A percentile compares a stretch with the other conserved stretches of the same genome.
phyloP scores from a whole-genome alignment of 2,113 vertebrate genomes.

The Columba janthina region DNA sequence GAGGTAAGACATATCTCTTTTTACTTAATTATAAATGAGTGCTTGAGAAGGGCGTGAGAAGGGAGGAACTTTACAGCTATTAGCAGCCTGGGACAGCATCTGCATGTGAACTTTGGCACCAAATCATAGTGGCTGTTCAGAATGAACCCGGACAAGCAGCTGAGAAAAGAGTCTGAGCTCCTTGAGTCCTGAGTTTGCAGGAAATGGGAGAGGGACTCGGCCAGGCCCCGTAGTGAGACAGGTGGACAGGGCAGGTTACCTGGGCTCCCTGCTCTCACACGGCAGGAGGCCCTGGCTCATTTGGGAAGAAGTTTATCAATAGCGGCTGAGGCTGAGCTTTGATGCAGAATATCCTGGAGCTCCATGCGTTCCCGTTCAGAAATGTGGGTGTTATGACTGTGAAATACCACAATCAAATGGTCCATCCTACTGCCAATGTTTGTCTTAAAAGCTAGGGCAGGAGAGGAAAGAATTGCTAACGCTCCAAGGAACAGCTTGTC shows the following conservation, averaged over 20 bases:
- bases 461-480: slow-evolving; percentile 11
- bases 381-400: background rate
- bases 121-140: background rate
- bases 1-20: background rate
- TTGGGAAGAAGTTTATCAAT: background rate
- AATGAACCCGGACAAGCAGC: background rate
- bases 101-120: background rate
- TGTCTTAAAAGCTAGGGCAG: background rate
- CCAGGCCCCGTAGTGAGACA: accelerated
- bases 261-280: background rate
- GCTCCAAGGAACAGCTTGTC: slow-evolving; percentile 55
- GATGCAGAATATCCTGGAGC: background rate
- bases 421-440: background rate
- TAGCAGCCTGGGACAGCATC: background rate
- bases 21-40: background rate
- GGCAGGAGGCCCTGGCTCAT: background rate
- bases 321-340: background rate
- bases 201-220: background rate
- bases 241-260: background rate
- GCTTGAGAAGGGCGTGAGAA: background rate
- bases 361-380: accelerated
- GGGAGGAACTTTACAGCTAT: background rate
- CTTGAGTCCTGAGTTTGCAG: background rate
- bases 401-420: background rate
- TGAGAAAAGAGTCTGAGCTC: background rate